Conservation (phyloP, 2,888 invertebrate species). For the Nezara viridula region DNA sequence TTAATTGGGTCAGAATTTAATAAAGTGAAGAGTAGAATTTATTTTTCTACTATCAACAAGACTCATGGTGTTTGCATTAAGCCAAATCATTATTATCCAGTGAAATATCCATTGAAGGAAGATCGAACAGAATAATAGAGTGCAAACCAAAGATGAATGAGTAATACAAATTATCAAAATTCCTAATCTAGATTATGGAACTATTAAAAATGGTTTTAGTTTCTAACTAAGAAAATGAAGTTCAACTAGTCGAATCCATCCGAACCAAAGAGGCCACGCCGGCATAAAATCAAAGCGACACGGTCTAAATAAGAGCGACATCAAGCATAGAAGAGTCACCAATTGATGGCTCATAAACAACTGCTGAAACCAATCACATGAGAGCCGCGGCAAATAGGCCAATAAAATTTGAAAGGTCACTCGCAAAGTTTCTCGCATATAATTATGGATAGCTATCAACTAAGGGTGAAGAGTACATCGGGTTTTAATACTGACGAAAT, state of each 20-base stretch:
- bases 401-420: slow-evolving; percentile 42
- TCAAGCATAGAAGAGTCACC: slow-evolving; percentile 2
- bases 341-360: slow-evolving; percentile 30
- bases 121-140: too few relatives aligned
- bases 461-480: not conserved
- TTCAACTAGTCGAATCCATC: not conserved
- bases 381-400: slow-evolving; percentile 13
- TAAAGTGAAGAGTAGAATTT: too few relatives aligned
- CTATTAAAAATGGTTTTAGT: too few relatives aligned
- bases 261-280: not conserved
- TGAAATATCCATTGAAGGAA: too few relatives aligned
- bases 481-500: not conserved
- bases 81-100: too few relatives aligned
- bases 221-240: not conserved
- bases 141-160: too few relatives aligned
- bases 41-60: too few relatives aligned
- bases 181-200: too few relatives aligned
- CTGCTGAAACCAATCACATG: slow-evolving; percentile 41
- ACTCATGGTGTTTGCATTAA: too few relatives aligned
- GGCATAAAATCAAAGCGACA: slow-evolving; percentile 42
- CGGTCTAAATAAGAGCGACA: slow-evolving; percentile 32
- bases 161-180: too few relatives aligned
- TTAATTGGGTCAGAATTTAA: too few relatives aligned
- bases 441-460: not conserved
- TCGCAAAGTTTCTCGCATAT: not conserved